Evolutionary conservation across 1,140 invertebrate genomes (phyloP).

Genomic region (Akabosia matsudoensis): DNA sequence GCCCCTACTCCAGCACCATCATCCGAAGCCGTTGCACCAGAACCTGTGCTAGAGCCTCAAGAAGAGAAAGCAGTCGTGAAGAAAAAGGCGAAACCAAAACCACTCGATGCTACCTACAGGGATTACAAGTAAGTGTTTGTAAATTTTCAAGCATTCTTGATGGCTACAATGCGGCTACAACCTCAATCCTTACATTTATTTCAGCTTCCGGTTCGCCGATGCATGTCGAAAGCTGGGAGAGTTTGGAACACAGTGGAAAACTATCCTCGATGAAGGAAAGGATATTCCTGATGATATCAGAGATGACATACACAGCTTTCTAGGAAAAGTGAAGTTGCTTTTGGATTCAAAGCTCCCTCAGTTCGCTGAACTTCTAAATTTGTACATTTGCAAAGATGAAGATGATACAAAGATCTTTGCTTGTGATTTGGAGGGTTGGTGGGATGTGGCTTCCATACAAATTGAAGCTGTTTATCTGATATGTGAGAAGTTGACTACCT

Average conservation of each 20-base stretch:
- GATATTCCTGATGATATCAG: conserved; percentile 36
- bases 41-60: background rate
- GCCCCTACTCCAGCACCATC: background rate
- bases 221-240: background rate
- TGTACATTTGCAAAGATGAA: conserved; percentile 33
- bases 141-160: background rate
- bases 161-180: background rate
- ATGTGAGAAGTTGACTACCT: too few relatives aligned
- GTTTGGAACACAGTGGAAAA: conserved; percentile 1
- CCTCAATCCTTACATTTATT: background rate
- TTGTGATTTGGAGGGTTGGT: conserved; percentile 45
- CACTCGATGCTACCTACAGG: conserved; percentile 27
- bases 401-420: conserved; percentile 33
- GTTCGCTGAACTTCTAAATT: conserved; percentile 40
- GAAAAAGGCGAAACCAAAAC: conserved; percentile 25
- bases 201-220: conserved; percentile 20
- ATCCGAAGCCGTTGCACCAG: background rate
- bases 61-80: background rate
- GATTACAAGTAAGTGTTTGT: conserved; percentile 27
- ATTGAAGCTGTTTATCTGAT: too few relatives aligned
- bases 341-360: conserved; percentile 42
- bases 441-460: conserved; percentile 42
- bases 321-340: conserved; percentile 34
- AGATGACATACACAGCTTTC: conserved; percentile 28
- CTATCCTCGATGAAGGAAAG: background rate